Conservation (phyloP, 1,140 invertebrate species). For the Apis cerana region DNA sequence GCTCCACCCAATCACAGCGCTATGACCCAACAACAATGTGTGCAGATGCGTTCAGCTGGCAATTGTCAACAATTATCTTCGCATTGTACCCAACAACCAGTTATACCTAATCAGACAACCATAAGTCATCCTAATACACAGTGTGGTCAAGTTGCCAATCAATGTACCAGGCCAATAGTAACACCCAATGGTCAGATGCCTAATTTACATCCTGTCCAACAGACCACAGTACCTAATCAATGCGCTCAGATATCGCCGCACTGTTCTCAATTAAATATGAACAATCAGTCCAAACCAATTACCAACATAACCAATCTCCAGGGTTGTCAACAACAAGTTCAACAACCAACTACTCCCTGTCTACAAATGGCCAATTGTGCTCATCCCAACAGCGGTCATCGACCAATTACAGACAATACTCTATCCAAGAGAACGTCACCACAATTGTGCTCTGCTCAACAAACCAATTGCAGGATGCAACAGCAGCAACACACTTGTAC, state of each 20-base stretch:
- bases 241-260: slow-evolving; percentile 62
- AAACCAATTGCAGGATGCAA: slow-evolving; percentile 72
- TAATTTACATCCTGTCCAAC: slow-evolving; percentile 46
- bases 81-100: slow-evolving; percentile 67
- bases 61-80: slow-evolving; percentile 74
- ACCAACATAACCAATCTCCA: slow-evolving; percentile 29
- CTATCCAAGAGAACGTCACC: slow-evolving; percentile 62
- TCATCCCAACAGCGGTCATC: slow-evolving; percentile 65
- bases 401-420: slow-evolving; percentile 27
- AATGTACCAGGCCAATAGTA: slow-evolving; percentile 52
- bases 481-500: slow-evolving; percentile 68
- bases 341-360: slow-evolving; percentile 53
- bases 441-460: slow-evolving; percentile 67
- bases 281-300: slow-evolving; percentile 55
- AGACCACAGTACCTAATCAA: slow-evolving; percentile 39
- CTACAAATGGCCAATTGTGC: slow-evolving; percentile 69
- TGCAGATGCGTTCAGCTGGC: slow-evolving; percentile 60
- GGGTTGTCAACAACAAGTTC: slow-evolving; percentile 42
- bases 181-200: slow-evolving; percentile 62
- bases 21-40: slow-evolving; percentile 58
- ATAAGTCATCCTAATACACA: slow-evolving; percentile 51
- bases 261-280: slow-evolving; percentile 59
- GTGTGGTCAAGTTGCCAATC: slow-evolving; percentile 51
- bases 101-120: slow-evolving; percentile 9
- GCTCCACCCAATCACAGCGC: slow-evolving; percentile 39